Percentiles rank a stretch among this genome's conserved stretches.
These are phyloP conservation scores for Helarctos malayanus DNA, from an alignment of 2,797 vertebrate species.

Conservation along the genomic window DNA sequence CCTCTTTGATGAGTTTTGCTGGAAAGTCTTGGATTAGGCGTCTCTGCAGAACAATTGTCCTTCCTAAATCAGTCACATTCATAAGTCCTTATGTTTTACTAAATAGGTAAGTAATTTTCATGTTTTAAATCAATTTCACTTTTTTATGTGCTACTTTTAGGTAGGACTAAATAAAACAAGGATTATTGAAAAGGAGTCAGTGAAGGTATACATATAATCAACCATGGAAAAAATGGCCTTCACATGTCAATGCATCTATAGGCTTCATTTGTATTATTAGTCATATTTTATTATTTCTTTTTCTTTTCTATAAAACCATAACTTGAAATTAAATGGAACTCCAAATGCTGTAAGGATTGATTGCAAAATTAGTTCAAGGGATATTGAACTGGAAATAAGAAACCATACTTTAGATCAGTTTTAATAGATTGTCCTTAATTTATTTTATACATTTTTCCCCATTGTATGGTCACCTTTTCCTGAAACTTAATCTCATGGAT, in stretches of 20 bases:
- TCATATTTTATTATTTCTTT: not conserved
- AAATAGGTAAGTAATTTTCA: not conserved
- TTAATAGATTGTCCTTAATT: not conserved
- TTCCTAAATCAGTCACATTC: not conserved
- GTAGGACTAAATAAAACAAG: not conserved
- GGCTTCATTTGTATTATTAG: not conserved
- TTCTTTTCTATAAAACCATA: not conserved
- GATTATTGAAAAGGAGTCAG: not conserved
- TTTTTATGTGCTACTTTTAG: not conserved
- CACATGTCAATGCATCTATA: not conserved
- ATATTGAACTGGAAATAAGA: not conserved
- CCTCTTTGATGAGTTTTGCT: not conserved
- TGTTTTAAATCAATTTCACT: slow-evolving; percentile 5
- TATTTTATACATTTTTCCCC: not conserved
- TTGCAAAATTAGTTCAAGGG: not conserved
- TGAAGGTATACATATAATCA: not conserved
- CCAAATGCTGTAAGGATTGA: not conserved
- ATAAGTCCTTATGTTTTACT: not conserved
- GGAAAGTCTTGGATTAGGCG: not conserved
- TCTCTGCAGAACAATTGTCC: not conserved
- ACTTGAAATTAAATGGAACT: not conserved
- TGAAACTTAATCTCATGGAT: not conserved
- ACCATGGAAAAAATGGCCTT: not conserved
- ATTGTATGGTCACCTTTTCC: not conserved
- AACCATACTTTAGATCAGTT: not conserved